A percentile compares a stretch with the other conserved stretches of the same genome.
Conservation (phyloP, 2,113 vertebrate species). For the Ailuropoda melanoleuca region DNA sequence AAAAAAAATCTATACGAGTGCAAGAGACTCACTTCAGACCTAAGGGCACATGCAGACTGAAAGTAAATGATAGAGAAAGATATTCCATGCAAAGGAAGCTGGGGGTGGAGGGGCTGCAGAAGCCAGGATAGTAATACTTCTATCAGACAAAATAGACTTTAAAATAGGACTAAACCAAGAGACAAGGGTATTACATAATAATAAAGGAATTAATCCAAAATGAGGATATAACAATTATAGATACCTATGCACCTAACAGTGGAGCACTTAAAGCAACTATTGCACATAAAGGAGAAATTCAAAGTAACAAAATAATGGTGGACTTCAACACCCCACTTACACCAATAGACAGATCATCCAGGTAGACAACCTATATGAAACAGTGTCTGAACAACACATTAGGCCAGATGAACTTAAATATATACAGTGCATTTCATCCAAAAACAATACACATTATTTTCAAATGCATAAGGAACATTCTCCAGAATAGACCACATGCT, state of each 20-base stretch:
- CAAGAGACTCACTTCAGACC: not conserved
- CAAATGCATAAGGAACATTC: not conserved
- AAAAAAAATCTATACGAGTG: not conserved
- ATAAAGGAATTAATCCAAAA: not conserved
- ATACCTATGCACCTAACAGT: not conserved
- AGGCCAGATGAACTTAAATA: not conserved
- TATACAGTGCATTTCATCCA: not conserved
- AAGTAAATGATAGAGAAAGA: not conserved
- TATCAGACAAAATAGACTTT: not conserved
- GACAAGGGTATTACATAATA: not conserved
- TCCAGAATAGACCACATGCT: not conserved
- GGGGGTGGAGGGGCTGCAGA: not conserved
- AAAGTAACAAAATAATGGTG: not conserved
- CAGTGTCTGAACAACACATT: not conserved
- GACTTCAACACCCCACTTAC: not conserved
- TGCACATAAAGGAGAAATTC: not conserved
- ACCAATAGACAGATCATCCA: not conserved
- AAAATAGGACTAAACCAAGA: not conserved
- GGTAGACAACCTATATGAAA: not conserved
- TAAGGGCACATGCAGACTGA: not conserved
- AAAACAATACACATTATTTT: not conserved
- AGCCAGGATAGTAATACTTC: not conserved
- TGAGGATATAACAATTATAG: not conserved
- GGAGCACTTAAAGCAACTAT: not conserved
- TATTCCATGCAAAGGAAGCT: not conserved